Conservation (phyloP, 2,888 invertebrate genomes). For the Melolontha melolontha region DNA sequence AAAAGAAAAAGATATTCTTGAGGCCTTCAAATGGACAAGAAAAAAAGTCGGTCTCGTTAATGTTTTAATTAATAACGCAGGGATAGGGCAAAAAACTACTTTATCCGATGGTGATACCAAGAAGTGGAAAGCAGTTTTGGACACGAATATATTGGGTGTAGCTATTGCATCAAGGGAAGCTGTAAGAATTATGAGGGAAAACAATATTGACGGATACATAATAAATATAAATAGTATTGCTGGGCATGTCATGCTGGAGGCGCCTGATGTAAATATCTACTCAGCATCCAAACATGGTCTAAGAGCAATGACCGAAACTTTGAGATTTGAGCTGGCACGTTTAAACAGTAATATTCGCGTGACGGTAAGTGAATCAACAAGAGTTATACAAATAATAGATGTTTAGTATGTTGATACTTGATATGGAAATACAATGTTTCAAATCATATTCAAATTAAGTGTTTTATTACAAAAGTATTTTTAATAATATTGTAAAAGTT, state of each 20-base stretch:
- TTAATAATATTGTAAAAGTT: too few relatives aligned
- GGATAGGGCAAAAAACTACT: slow-evolving; percentile 42
- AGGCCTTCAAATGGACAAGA: slow-evolving; percentile 48
- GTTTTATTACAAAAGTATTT: too few relatives aligned
- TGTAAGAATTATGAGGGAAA: slow-evolving; percentile 47
- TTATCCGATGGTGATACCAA: slow-evolving; percentile 46
- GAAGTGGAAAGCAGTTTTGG: slow-evolving; percentile 45
- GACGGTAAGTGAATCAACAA: slow-evolving; percentile 39
- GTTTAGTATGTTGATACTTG: too few relatives aligned
- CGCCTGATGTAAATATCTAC: slow-evolving; percentile 45
- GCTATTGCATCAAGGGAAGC: slow-evolving; percentile 48
- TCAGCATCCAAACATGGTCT: slow-evolving; percentile 49
- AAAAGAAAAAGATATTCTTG: slow-evolving; percentile 48
- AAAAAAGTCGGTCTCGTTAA: slow-evolving; percentile 50
- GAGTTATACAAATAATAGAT: too few relatives aligned
- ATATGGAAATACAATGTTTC: too few relatives aligned
- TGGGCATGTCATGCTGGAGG: slow-evolving; percentile 45
- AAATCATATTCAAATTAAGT: too few relatives aligned
- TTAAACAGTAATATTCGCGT: slow-evolving; percentile 44
- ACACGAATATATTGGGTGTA: slow-evolving; percentile 47
- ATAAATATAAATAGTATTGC: slow-evolving; percentile 50
- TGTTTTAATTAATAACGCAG: slow-evolving; percentile 52
- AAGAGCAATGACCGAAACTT: slow-evolving; percentile 47
- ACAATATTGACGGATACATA: slow-evolving; percentile 50
- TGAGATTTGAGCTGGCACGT: slow-evolving; percentile 46